These are phyloP conservation scores for Holacanthus passer DNA, from an alignment of 2,113 vertebrate species.

Conservation along the genomic window DNA sequence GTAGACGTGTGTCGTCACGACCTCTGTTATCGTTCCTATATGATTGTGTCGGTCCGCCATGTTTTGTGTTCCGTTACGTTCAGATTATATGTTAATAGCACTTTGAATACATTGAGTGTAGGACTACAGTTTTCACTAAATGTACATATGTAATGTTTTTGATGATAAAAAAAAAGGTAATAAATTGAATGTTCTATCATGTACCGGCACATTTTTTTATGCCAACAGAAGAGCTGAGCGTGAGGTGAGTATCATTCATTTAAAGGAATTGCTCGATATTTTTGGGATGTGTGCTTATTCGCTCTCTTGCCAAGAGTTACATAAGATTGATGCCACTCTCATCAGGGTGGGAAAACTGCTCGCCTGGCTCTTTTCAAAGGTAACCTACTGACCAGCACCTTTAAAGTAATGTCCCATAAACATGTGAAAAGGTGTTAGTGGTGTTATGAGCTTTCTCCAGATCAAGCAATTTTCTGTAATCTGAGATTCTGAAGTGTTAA, in stretches of 20 bases:
- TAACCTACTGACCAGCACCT: background rate
- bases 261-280: background rate
- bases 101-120: constrained; percentile 78
- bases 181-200: constrained; percentile 80
- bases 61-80: constrained; percentile 54
- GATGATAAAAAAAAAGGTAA: constrained; percentile 67
- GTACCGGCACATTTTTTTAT: background rate
- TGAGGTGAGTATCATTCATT: background rate
- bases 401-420: background rate
- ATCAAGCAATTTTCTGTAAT: background rate
- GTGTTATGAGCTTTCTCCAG: background rate
- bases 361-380: background rate
- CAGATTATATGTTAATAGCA: constrained; percentile 68
- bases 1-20: constrained; percentile 22
- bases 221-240: background rate
- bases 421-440: background rate
- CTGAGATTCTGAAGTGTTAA: too few relatives aligned
- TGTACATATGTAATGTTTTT: constrained; percentile 83
- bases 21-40: constrained; percentile 26
- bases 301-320: too few relatives aligned
- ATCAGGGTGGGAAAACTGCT: too few relatives aligned
- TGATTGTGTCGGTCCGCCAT: constrained; percentile 42
- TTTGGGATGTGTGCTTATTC: background rate
- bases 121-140: constrained; percentile 75
- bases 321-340: too few relatives aligned